phyloP scores from a whole-genome alignment of 1,140 invertebrate genomes.

The Cryptotermes secundus region DNA sequence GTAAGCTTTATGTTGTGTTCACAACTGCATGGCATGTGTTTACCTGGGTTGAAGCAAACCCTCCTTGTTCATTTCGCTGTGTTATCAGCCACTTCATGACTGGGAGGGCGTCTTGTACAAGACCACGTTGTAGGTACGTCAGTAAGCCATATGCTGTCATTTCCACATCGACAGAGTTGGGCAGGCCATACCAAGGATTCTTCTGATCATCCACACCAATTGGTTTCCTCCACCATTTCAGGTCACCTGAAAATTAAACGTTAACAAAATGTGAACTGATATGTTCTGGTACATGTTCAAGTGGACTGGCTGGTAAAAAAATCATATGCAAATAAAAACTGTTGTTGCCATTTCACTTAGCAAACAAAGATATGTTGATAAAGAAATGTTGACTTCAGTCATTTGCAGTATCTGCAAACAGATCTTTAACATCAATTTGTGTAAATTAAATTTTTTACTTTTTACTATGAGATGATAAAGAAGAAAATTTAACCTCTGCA shows the following conservation, averaged over 20 bases:
- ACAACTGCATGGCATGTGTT: not conserved
- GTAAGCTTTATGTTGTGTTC: not conserved
- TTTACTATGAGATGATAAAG: too few species aligned
- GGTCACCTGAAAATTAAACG: conserved; percentile 59
- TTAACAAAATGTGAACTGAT: too few species aligned
- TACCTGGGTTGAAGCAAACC: conserved; percentile 76
- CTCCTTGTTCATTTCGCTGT: conserved; percentile 77
- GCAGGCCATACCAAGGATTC: conserved; percentile 69
- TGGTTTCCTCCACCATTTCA: conserved; percentile 72
- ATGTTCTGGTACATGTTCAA: too few species aligned
- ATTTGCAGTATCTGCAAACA: too few species aligned
- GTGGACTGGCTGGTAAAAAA: too few species aligned
- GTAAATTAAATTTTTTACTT: too few species aligned
- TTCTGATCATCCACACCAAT: conserved; percentile 58
- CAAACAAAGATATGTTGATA: conserved; percentile 28
- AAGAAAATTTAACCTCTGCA: too few species aligned
- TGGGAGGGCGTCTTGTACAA: conserved; percentile 69
- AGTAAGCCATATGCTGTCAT: conserved; percentile 83
- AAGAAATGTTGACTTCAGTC: too few species aligned
- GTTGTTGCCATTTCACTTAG: conserved; percentile 55
- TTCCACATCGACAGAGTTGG: conserved; percentile 79
- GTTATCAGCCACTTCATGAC: conserved; percentile 82
- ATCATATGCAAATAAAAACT: too few species aligned
- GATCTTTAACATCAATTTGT: too few species aligned
- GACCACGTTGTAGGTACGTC: conserved; percentile 64